Evolutionary conservation across 2,113 vertebrate species (phyloP).

Genomic region (Epinephelus moara): DNA sequence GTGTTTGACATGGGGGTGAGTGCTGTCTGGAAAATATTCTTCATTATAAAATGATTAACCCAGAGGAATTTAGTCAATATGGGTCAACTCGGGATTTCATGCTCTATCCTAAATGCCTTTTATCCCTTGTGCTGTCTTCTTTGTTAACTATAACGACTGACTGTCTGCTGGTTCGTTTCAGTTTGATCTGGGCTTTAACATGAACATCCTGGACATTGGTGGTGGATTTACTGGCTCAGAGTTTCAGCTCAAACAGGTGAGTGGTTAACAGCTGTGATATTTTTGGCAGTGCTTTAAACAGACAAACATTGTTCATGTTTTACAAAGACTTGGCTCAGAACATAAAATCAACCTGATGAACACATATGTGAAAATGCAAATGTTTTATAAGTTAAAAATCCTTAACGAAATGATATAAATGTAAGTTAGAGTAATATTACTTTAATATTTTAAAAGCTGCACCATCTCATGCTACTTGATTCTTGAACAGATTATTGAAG

Average conservation of each 20-base stretch:
- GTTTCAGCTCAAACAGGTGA: constrained; percentile 93
- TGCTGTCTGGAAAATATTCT: constrained; percentile 33
- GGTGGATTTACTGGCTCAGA: constrained; percentile 94
- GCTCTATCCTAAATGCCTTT: background rate
- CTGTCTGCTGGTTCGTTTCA: constrained; percentile 59
- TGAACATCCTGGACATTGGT: constrained; percentile 96
- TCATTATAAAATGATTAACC: background rate
- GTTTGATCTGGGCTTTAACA: constrained; percentile 95
- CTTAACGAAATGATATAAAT: background rate
- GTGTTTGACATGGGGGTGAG: constrained; percentile 99
- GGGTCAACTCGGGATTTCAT: background rate
- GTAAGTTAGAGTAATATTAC: no score
- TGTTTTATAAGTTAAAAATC: background rate
- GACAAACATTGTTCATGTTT: background rate
- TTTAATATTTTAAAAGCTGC: background rate
- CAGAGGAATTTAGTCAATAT: background rate
- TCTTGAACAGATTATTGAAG: background rate
- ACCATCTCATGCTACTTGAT: background rate
- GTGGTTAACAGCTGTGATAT: background rate
- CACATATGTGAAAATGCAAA: background rate
- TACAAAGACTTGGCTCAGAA: background rate
- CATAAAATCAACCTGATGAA: background rate
- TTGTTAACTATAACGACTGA: constrained; percentile 63
- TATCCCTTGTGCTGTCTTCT: background rate
- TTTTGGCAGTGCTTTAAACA: background rate